A percentile compares a stretch with the other conserved stretches of the same genome.
Conservation (phyloP, 2,888 invertebrate genomes). For the Hemaris fuciformis region DNA sequence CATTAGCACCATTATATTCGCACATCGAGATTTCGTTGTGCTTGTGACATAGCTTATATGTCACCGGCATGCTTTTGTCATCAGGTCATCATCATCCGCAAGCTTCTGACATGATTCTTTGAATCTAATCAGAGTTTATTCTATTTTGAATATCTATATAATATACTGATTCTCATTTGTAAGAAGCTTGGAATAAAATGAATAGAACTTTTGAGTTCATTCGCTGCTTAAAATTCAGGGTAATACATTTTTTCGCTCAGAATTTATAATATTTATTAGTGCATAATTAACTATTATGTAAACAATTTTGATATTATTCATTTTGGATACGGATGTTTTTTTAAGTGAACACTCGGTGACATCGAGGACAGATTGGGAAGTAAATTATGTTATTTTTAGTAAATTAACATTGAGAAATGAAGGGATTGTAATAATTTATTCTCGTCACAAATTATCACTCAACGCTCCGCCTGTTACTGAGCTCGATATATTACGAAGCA, state of each 20-base stretch:
- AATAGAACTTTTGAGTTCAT: not conserved
- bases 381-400: not conserved
- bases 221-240: not conserved
- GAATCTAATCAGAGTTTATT: not conserved
- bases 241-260: not conserved
- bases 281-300: not conserved
- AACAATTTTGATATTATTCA: not conserved
- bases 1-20: slow-evolving; percentile 24
- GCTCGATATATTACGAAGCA: not conserved
- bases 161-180: not conserved
- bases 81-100: not conserved
- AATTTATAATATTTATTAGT: not conserved
- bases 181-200: not conserved
- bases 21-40: slow-evolving; percentile 12
- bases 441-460: not conserved
- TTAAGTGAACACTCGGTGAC: not conserved
- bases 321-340: not conserved
- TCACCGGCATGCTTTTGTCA: not conserved
- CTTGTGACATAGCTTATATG: slow-evolving; percentile 10
- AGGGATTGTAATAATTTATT: not conserved
- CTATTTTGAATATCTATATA: not conserved
- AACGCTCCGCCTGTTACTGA: not conserved
- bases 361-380: not conserved
- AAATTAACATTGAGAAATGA: not conserved
- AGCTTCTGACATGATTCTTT: not conserved